Conservation (phyloP, 2,797 vertebrate genomes). For the Mus caroli region DNA sequence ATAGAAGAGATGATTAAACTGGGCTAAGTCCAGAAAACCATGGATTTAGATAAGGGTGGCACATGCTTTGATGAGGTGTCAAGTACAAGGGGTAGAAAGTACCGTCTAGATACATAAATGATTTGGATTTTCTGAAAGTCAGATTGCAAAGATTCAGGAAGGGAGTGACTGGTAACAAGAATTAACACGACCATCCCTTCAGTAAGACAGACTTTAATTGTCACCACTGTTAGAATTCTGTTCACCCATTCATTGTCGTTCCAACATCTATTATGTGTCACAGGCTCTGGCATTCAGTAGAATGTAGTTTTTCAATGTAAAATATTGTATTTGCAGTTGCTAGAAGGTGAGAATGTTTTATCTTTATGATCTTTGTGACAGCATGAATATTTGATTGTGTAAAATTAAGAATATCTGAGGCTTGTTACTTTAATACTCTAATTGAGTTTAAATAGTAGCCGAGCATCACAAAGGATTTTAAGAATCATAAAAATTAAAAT, state of each 20-base stretch:
- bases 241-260: neutral
- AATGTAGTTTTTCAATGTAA: neutral
- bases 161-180: too few relatives aligned
- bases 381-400: neutral
- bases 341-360: neutral
- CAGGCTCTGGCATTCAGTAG: neutral
- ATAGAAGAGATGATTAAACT: neutral
- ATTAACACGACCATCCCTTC: neutral
- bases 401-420: neutral
- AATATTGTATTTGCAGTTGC: neutral
- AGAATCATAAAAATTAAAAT: neutral
- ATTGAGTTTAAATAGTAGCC: neutral
- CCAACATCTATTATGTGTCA: neutral
- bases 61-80: neutral
- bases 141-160: neutral
- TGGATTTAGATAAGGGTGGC: neutral
- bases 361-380: neutral
- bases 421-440: neutral
- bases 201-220: neutral
- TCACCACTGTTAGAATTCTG: neutral
- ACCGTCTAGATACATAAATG: neutral
- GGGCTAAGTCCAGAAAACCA: neutral
- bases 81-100: neutral
- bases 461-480: neutral
- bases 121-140: neutral